Evolutionary conservation across 2,888 invertebrate species (phyloP), one percentile per base, ranked within the genome.

Genomic region (Euspilapteryx auroguttella): DNA sequence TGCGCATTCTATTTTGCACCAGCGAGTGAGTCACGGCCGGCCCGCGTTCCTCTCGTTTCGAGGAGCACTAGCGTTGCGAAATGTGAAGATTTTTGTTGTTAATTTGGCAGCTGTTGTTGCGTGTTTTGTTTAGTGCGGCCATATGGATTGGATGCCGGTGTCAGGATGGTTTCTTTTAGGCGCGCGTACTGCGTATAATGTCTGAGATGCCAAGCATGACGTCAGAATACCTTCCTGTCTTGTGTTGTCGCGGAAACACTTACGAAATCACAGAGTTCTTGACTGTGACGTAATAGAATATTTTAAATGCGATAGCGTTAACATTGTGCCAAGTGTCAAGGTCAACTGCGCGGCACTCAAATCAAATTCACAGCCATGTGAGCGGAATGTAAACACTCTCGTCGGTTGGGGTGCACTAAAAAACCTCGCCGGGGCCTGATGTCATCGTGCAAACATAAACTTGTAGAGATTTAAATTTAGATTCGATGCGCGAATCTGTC

Each of bases 381-480:
- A 48, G 53, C 57, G 53, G 48, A 68, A 71, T 55, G 68, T 75
- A 75, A 75, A 75, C 73, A 64, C 43, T 42, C 36, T 44, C 48
- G 49, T 51, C 52, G 6, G 21, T 13, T 50, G 41, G 61, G 38
- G 32, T 47, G 73, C 73, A 68, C 55, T 48, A 37, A 55, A 58
- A 68, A 66, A 64, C 53, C 56, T 56, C 47, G 51, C 8, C 49
- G 50, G 47, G 42, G 45, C 57, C 56, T 75, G 75, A 75, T 75
- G 73, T 75, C 75, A 75, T 56, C 58, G 55, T 48, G 57, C 66
- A 65, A 65, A 68, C 63, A 63, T 58, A 52, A 55, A 55, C 57
- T 42, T 58, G 59, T 64, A 53, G 47, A 66, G 25, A 58, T 52
- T 55, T 68, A 68, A 58, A 71, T 53, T 65, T 73, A 75, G 71